phyloP scores from a whole-genome alignment of 53 echinoderm and acorn worm species.

The Hippasteria phrygiana region DNA sequence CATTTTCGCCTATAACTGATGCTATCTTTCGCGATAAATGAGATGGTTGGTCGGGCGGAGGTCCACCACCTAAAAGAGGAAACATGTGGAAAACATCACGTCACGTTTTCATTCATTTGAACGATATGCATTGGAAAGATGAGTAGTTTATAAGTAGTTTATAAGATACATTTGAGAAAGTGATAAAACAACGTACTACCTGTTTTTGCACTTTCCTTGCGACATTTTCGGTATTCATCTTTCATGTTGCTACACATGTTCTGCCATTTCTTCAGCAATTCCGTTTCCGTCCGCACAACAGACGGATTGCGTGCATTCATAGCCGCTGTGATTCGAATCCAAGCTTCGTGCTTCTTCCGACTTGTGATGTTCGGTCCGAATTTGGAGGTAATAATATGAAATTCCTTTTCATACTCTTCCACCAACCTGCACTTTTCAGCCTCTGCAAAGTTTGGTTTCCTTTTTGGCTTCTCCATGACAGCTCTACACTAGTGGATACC shows the following conservation, averaged over 20 bases:
- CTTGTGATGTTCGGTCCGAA: constrained; percentile 24
- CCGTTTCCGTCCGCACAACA: constrained; percentile 11
- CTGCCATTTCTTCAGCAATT: constrained; percentile 5
- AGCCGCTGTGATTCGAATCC: constrained; percentile 21
- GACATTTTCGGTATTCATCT: constrained; percentile 15
- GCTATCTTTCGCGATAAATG: constrained; percentile 20
- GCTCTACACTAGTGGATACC: too few relatives aligned
- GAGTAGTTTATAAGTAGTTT: constrained; percentile 19
- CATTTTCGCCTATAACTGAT: constrained; percentile 23
- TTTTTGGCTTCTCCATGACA: not conserved
- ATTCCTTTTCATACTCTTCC: not conserved
- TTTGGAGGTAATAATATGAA: constrained; percentile 9
- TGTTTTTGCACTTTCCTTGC: constrained; percentile 18
- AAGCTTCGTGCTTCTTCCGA: constrained; percentile 16
- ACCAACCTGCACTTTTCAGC: not conserved
- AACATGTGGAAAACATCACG: constrained; percentile 20
- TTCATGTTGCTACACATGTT: constrained; percentile 23
- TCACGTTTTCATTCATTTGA: constrained; percentile 19
- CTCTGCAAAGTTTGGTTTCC: not conserved
- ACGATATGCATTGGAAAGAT: constrained; percentile 20
- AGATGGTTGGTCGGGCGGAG: constrained; percentile 16
- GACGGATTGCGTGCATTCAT: constrained; percentile 20
- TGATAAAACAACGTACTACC: constrained; percentile 13
- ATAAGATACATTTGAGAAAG: constrained; percentile 16
- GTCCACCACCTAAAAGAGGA: constrained; percentile 20